Conservation (phyloP, 2,113 vertebrate genomes). For the Proteles cristata region DNA sequence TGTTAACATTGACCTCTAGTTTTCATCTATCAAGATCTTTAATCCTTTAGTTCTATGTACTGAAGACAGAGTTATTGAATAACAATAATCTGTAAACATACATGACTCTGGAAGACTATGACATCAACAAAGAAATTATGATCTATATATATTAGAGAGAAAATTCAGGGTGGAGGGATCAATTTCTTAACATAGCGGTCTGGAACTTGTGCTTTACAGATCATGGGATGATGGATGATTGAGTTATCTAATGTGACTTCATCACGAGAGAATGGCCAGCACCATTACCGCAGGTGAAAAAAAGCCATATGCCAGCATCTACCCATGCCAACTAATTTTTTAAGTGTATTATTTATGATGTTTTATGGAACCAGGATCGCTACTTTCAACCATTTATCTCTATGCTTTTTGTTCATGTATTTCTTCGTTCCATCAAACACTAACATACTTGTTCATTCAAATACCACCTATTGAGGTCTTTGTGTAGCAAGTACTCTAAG, state of each 20-base stretch:
- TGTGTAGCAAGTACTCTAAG: not conserved
- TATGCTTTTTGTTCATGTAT: not conserved
- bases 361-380: not conserved
- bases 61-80: constrained; percentile 15
- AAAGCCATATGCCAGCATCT: not conserved
- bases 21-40: not conserved
- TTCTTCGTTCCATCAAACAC: not conserved
- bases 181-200: constrained; percentile 35
- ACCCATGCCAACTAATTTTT: not conserved
- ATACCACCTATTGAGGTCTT: not conserved
- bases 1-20: constrained; percentile 14
- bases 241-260: constrained; percentile 29
- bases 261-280: not conserved
- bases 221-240: not conserved
- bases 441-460: not conserved
- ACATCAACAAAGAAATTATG: constrained; percentile 7
- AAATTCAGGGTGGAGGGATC: not conserved
- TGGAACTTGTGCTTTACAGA: constrained; percentile 16
- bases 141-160: constrained; percentile 41
- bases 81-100: constrained; percentile 20
- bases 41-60: not conserved
- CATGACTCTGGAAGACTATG: constrained; percentile 20
- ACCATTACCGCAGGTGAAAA: not conserved
- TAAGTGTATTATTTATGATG: not conserved
- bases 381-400: not conserved